Percentiles rank a stretch among this genome's conserved stretches.
phyloP scores from a whole-genome alignment of 2,113 vertebrate species.

The Silurus glanis region DNA sequence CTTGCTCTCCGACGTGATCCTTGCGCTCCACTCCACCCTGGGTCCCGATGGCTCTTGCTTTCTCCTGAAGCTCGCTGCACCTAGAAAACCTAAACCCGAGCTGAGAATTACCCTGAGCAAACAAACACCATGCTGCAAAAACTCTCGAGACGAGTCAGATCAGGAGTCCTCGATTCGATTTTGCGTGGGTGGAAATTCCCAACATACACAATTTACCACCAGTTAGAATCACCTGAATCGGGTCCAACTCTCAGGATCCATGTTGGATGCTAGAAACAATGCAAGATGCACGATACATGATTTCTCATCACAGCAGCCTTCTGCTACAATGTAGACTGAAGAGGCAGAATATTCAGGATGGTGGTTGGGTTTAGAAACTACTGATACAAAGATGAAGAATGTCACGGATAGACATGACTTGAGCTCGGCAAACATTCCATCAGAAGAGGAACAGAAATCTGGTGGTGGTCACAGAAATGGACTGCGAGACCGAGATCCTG shows the following conservation, averaged over 20 bases:
- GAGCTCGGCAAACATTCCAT: conserved; percentile 72
- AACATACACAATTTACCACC: neutral
- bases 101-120: conserved; percentile 39
- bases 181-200: neutral
- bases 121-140: conserved; percentile 32
- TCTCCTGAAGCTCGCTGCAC: conserved; percentile 58
- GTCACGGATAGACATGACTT: conserved; percentile 69
- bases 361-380: conserved; percentile 25
- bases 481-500: neutral
- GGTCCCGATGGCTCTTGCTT: conserved; percentile 66
- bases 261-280: neutral
- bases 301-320: neutral
- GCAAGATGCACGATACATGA: neutral
- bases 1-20: conserved; percentile 55
- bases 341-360: conserved; percentile 6
- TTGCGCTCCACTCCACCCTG: conserved; percentile 73
- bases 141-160: neutral
- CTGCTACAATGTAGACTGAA: neutral
- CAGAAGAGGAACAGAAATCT: conserved; percentile 16
- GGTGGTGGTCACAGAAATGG: neutral
- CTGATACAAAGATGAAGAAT: conserved; percentile 69
- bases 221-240: neutral
- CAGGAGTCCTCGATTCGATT: neutral
- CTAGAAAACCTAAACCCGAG: conserved; percentile 24
- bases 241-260: neutral